Evolutionary conservation across 2,888 invertebrate species (phyloP).

Genomic region (Timandra comae): DNA sequence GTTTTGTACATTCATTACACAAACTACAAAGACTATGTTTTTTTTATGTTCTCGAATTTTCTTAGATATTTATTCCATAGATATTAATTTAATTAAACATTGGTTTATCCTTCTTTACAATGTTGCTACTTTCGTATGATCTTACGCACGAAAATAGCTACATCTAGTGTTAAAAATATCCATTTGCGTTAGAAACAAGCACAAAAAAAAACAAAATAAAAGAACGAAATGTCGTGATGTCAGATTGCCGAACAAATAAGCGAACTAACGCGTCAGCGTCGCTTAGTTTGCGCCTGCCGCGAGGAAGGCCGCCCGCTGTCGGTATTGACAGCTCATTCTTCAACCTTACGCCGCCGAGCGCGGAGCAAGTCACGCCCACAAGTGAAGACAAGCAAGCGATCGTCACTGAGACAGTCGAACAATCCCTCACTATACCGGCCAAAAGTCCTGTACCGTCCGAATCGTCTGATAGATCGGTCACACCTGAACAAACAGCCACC

Average conservation of each 20-base stretch:
- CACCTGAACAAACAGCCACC: too few relatives aligned
- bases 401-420: constrained; percentile 31
- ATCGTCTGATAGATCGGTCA: not conserved
- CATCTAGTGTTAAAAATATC: too few relatives aligned
- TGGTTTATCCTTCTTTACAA: too few relatives aligned
- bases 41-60: too few relatives aligned
- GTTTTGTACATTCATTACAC: too few relatives aligned
- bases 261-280: constrained; percentile 51
- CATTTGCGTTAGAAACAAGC: constrained; percentile 28
- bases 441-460: constrained; percentile 15
- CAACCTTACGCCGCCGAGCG: constrained; percentile 69
- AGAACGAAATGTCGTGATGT: constrained; percentile 40
- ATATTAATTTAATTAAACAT: too few relatives aligned
- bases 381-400: constrained; percentile 31
- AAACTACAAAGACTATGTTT: too few relatives aligned
- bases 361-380: constrained; percentile 57
- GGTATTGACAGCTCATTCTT: constrained; percentile 57
- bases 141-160: too few relatives aligned
- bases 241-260: constrained; percentile 74
- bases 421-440: constrained; percentile 25
- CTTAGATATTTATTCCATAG: too few relatives aligned
- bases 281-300: constrained; percentile 58
- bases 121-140: too few relatives aligned
- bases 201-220: too few relatives aligned
- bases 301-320: constrained; percentile 61